Percentiles rank a stretch among this genome's conserved stretches.
These are phyloP conservation scores for Pollimyrus isidori DNA, from an alignment of 2,113 vertebrate genomes.

Conservation along the genomic window DNA sequence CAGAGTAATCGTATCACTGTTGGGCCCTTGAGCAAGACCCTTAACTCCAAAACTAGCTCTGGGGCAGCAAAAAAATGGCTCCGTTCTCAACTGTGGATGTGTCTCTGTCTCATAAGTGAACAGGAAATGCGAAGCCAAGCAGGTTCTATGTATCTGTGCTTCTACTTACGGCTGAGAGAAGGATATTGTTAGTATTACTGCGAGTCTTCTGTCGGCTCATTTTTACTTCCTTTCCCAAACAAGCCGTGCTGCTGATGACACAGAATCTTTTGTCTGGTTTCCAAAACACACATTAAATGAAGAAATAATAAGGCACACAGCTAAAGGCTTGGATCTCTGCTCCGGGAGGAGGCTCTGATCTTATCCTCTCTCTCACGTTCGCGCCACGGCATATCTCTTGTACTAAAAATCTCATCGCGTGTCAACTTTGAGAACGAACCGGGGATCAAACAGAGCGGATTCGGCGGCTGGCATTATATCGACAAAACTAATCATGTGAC, in stretches of 20 bases:
- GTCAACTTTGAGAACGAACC: neutral
- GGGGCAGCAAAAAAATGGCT: neutral
- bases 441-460: neutral
- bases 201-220: neutral
- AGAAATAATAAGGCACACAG: neutral
- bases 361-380: neutral
- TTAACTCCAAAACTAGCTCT: neutral
- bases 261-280: neutral
- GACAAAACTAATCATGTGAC: neutral
- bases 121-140: neutral
- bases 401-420: neutral
- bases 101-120: neutral
- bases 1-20: neutral
- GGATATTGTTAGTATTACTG: neutral
- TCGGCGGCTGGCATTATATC: too few species aligned
- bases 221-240: neutral
- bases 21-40: neutral
- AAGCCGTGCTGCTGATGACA: neutral
- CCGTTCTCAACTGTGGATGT: neutral
- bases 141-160: neutral
- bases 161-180: neutral
- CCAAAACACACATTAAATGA: neutral
- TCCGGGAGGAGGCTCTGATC: neutral
- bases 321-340: neutral
- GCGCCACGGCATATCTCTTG: too few species aligned